Evolutionary conservation across 2,888 invertebrate genomes (phyloP), one percentile per base, ranked within the genome.

Genomic region (Deladenus siricidicola): DNA sequence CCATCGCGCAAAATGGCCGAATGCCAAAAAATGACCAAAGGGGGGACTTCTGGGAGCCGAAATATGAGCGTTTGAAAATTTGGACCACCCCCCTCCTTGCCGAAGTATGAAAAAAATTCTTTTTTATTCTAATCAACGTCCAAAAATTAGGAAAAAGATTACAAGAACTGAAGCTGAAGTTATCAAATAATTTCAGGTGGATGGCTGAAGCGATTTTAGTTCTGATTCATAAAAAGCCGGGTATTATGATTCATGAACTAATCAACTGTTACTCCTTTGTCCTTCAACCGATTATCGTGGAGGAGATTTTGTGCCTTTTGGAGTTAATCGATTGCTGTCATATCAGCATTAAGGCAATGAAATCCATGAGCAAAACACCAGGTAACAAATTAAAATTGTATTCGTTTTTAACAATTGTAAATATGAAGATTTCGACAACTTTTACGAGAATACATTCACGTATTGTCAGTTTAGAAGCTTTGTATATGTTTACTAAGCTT

Each of bases 151-250:
- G 21, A 14, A 8, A 21, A 10, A 56, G 8, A 17, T 56, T 10
- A 53, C n/a, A 55, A 57, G 26, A 49, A 19, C 21, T 24, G 4
- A 47, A 56, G 4, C 21, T 47, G 21, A 4, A 17, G 17, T 26
- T 56, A 19, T 39, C 17, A 6, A 19, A 19, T 10, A 55, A 14
- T 8, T 57, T 64, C 42, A 59, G 67, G 39, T 75, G 76, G 76
- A 72, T 77, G 65, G 62, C 72, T 39, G 77, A 77, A 56, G 67
- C 66, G 29, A 62, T 74, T 28, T 60, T 77, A 21, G 60, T 73
- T 24, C 53, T 65, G 17, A 62, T 77, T 10, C 64, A 72, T 4
- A 63, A 60, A 28, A 70, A 70, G 30, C 67, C 73, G 1, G 72
- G 74, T 8, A 67, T 75, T 26, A 60, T 62, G 23, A 10, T 70